These are phyloP conservation scores for Mixornis gularis DNA, from an alignment of 2,113 vertebrate genomes.

Conservation along the genomic window DNA sequence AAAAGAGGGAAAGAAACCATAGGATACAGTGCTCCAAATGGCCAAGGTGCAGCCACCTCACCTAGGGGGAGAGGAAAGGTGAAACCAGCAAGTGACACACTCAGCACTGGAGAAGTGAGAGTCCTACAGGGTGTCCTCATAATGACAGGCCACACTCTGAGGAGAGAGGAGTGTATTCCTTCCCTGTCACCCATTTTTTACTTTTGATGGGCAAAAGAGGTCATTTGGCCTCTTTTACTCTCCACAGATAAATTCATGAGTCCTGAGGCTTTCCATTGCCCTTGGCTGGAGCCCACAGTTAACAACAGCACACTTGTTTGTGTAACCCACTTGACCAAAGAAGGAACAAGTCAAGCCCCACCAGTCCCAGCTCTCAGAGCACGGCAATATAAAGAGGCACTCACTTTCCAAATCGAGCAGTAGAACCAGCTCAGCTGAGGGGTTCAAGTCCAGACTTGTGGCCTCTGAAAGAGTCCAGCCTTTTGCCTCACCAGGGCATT, in stretches of 20 bases:
- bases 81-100: background rate
- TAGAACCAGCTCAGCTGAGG: background rate
- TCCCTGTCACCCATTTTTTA: background rate
- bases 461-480: no score
- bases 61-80: background rate
- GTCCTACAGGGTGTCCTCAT: background rate
- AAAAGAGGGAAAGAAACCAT: background rate
- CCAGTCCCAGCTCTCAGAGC: background rate
- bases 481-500: background rate
- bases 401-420: background rate
- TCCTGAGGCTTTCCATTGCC: background rate
- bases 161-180: background rate
- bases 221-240: background rate
- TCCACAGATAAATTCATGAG: background rate
- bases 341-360: background rate
- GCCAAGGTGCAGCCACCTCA: background rate
- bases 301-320: background rate
- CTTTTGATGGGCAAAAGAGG: background rate
- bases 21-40: background rate
- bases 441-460: background rate
- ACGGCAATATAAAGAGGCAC: background rate
- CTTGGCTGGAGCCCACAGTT: background rate
- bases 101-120: background rate
- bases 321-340: background rate
- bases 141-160: background rate